A percentile compares a stretch with the other conserved stretches of the same genome.
Evolutionary conservation across 2,113 vertebrate species (phyloP).

Genomic region (Coryphaenoides rupestris): DNA sequence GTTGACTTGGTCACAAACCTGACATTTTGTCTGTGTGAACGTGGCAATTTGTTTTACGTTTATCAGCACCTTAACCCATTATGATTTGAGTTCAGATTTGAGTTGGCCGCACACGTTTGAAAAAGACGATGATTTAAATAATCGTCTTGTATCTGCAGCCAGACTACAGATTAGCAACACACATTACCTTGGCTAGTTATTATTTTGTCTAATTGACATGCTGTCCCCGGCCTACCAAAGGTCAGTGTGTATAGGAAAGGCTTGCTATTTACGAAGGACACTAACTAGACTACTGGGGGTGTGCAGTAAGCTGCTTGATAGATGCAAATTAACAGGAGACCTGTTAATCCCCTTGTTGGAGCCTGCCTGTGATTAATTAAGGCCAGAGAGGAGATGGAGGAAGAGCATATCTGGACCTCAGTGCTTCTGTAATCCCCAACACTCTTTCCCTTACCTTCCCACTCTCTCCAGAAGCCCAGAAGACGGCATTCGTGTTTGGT

Average conservation of each 20-base stretch:
- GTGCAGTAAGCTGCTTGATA: conserved; percentile 41
- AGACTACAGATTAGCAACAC: too few species aligned
- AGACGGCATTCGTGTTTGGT: conserved; percentile 45
- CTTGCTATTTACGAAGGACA: conserved; percentile 25
- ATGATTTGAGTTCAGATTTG: too few species aligned
- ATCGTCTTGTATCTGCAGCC: too few species aligned
- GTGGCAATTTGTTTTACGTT: too few species aligned
- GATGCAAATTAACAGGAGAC: conserved; percentile 64
- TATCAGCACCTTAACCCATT: too few species aligned
- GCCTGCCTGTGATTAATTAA: conserved; percentile 63
- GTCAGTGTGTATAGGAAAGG: conserved; percentile 27
- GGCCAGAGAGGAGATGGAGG: conserved; percentile 47
- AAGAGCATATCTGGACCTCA: conserved; percentile 47
- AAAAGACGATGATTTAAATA: too few species aligned
- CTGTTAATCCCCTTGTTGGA: conserved; percentile 51
- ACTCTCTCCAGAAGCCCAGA: not conserved
- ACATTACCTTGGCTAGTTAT: too few species aligned
- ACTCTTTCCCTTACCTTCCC: conserved; percentile 14
- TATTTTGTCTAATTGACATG: conserved; percentile 41
- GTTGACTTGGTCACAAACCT: too few species aligned
- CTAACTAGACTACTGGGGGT: conserved; percentile 25
- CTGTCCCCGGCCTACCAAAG: conserved; percentile 19
- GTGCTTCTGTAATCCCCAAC: conserved; percentile 44
- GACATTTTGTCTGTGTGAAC: too few species aligned
- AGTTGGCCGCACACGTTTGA: too few species aligned